Base-by-base conservation (phyloP, 2,113 vertebrate genomes). In the Salminus brasiliensis region DNA sequence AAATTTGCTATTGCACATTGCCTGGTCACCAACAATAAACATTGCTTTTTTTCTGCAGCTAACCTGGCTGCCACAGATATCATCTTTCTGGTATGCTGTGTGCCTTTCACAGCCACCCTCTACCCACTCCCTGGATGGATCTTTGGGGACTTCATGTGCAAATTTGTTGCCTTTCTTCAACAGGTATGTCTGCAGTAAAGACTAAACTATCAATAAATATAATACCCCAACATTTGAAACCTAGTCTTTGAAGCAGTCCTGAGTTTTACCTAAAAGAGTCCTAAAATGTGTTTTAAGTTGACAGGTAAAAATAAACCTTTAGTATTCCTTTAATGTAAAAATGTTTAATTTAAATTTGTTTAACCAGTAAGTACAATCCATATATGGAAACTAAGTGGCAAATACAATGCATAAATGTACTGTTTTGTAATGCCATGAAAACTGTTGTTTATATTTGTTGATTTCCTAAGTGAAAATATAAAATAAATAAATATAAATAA, bases 81-180 rank as follows among this genome's bases (percentile, higher is more conserved):
- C 85, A 95, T 94, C 85, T 95, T 95, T 88, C 68, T 95, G 72
- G 91, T 95, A 32, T 95, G 94, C 88, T 95, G 94, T 32, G 94
- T 95, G 52, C 94, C 94, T 23, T 95, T 95, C 88, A 95, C 94
- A 0, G 94, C 94, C 41, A 93, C 94, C 11, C 92, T 95, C 47
- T 95, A 95, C 47, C 94, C 94, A 13, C 92, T 95, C 21, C 94
- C 94, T 3, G 91, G 92, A 39, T 95, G 94, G 94, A 93, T 95
- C 84, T 95, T 95, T 39, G 94, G 94, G 39, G 92, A 93, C 86
- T 95, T 95, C 82, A 94, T 95, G 94, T 95, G 94, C 89, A 95
- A 94, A 85, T 94, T 91, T 91, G 94, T 95, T 15, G 94, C 93
- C 39, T 95, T 94, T 84, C 88, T 95, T 6, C 94, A 95, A 78